Evolutionary conservation across 2,888 invertebrate genomes (phyloP).

Genomic region (Cynaeus angustus): DNA sequence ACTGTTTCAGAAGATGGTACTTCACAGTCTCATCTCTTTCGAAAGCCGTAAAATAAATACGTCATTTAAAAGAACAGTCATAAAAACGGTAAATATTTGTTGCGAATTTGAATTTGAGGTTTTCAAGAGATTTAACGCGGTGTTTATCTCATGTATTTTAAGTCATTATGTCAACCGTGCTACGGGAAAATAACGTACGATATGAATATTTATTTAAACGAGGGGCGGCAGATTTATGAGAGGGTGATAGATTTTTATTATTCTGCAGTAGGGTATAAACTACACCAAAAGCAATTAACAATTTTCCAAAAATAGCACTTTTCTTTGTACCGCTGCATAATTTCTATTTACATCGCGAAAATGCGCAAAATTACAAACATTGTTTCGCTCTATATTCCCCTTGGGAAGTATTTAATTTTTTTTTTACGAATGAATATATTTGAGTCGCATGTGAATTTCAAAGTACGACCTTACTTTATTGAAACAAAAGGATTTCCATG

Average conservation of each 20-base stretch:
- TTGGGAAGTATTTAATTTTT: background rate
- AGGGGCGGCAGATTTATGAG: background rate
- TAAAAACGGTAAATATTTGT: constrained; percentile 17
- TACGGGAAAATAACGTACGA: background rate
- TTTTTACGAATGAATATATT: background rate
- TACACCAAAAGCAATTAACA: background rate
- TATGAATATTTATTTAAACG: constrained; percentile 26
- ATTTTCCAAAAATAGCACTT: constrained; percentile 2
- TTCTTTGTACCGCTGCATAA: background rate
- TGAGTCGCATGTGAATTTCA: background rate
- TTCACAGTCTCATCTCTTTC: constrained; percentile 1
- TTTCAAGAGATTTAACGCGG: background rate
- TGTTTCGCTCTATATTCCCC: background rate
- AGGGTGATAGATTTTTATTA: constrained; percentile 10
- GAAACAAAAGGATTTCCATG: constrained; percentile 5
- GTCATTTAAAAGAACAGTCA: constrained; percentile 1
- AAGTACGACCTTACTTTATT: background rate
- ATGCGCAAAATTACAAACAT: background rate
- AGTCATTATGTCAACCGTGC: constrained; percentile 4
- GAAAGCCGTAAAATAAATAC: constrained; percentile 13
- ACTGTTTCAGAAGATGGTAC: constrained; percentile 10
- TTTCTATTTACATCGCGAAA: background rate
- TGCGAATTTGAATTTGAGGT: background rate
- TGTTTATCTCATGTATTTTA: constrained; percentile 10
- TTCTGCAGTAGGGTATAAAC: constrained; percentile 6